Conservation (phyloP, 2,113 vertebrate species). For the Neogale vison region DNA sequence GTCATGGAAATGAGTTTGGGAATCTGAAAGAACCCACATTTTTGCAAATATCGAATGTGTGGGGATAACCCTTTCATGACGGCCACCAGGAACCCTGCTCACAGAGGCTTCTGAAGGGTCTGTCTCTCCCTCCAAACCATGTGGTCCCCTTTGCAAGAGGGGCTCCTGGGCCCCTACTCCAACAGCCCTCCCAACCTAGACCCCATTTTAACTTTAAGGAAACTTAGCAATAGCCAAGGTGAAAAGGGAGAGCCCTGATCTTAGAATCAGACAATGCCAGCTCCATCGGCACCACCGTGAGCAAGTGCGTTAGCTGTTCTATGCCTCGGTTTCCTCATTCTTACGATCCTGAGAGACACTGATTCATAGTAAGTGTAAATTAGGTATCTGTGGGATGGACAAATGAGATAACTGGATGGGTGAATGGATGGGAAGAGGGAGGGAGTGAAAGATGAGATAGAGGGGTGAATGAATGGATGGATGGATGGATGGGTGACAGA, state of each 20-base stretch:
- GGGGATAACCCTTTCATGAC: conserved; percentile 83
- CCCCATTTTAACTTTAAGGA: not conserved
- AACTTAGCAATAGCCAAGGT: not conserved
- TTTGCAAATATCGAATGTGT: conserved; percentile 81
- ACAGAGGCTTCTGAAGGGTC: conserved; percentile 6
- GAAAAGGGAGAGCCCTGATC: not conserved
- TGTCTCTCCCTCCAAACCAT: not conserved
- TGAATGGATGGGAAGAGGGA: not conserved
- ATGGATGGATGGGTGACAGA: not conserved
- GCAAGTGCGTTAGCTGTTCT: not conserved
- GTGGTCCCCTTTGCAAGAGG: not conserved
- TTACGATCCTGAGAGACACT: not conserved
- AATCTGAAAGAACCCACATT: conserved; percentile 86
- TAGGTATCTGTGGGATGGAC: not conserved
- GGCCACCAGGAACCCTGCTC: not conserved
- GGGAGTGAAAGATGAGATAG: not conserved
- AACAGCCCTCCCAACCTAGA: not conserved
- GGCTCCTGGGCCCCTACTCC: not conserved
- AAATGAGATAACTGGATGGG: not conserved
- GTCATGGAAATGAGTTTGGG: conserved; percentile 90
- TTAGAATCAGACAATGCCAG: not conserved
- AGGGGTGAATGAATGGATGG: not conserved
- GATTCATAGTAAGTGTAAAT: not conserved
- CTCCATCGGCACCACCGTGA: not conserved
- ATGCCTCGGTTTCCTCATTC: not conserved